Evolutionary conservation across 1,140 invertebrate genomes (phyloP), one percentile per base, ranked within the genome.

Genomic region (Hormaphis cornu): DNA sequence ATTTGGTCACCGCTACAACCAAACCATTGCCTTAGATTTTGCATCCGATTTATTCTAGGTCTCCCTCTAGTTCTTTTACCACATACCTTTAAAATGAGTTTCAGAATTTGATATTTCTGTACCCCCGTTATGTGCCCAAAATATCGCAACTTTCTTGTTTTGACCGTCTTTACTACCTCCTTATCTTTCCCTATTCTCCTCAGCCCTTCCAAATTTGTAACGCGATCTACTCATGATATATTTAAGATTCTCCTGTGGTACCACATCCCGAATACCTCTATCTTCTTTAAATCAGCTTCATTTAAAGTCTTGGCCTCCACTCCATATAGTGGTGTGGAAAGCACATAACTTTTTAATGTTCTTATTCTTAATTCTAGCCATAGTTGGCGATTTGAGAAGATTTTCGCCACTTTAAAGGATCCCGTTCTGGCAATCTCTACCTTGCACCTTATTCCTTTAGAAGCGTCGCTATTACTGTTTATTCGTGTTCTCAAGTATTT

Each of bases 71-170:
- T 37, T 63, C 40, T 70, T 70, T 46, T 63, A 22, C 54, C 56
- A 18, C 28, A 22, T 24, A 70, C 20, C 44, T 59, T 14, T 33
- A 59, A 35, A 44, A 70, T 70, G 33, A 28, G 9, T 28, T 46
- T 71, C 71, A 37, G 28, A 37, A 40, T 58, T 58, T 20, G 30
- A 37, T 40, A 58, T 58, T n/a, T n/a, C n/a, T n/a, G 30, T 16
- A 10, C 42, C 42, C 42, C 18, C 42, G 18, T 8, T n/a, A 70
- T 70, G 20, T 70, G 69, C 12, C 7, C 50, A 30, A 70, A 50
- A 52, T 70, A 56, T 70, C 52, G 69, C 12, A 54, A 37, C 40
- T 70, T 70, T 37, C 22, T 69, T 24, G 26, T 52, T 48, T 69
- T 70, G 10, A 70, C 42, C 37, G 48, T 54, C 24, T 70, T 70